These are phyloP conservation scores for Drosophila nannoptera DNA, from an alignment of 1,140 invertebrate genomes.

Conservation along the genomic window DNA sequence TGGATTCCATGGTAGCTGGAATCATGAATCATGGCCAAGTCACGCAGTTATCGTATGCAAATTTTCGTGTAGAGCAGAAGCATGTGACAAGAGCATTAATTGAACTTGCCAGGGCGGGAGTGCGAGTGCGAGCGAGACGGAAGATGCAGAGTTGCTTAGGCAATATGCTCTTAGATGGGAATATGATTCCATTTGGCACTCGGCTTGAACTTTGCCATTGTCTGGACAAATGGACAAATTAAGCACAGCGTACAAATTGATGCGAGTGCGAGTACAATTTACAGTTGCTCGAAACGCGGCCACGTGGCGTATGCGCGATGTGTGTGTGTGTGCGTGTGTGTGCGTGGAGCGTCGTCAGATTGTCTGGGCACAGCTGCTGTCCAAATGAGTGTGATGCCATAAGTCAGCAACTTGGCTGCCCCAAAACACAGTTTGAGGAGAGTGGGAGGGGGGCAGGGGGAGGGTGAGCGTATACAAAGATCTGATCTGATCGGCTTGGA, in stretches of 20 bases:
- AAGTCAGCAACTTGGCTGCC: conserved; percentile 63
- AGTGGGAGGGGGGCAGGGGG: neutral
- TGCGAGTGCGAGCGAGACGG: conserved; percentile 8
- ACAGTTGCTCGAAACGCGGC: conserved; percentile 28
- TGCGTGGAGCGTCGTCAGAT: conserved; percentile 62
- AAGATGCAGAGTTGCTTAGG: conserved; percentile 11
- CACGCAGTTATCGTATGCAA: conserved; percentile 43
- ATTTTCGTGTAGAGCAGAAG: conserved; percentile 28
- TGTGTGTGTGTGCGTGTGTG: conserved; percentile 28
- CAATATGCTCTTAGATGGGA: conserved; percentile 18
- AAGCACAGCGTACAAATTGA: conserved; percentile 57
- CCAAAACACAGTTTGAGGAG: conserved; percentile 39
- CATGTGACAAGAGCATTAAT: conserved; percentile 63
- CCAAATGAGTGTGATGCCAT: conserved; percentile 66
- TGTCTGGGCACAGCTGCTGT: conserved; percentile 54
- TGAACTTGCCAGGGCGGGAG: conserved; percentile 48
- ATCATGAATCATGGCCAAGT: conserved; percentile 50
- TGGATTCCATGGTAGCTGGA: conserved; percentile 4
- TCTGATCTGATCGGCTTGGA: conserved; percentile 52
- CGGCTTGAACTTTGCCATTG: conserved; percentile 70
- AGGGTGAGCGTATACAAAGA: conserved; percentile 4
- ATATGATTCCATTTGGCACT: conserved; percentile 35
- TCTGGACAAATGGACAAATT: conserved; percentile 77
- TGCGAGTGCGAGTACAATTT: conserved; percentile 44
- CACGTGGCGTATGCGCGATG: conserved; percentile 67